These are phyloP conservation scores for Zelleria hepariella DNA, from an alignment of 2,888 invertebrate genomes.

Conservation along the genomic window DNA sequence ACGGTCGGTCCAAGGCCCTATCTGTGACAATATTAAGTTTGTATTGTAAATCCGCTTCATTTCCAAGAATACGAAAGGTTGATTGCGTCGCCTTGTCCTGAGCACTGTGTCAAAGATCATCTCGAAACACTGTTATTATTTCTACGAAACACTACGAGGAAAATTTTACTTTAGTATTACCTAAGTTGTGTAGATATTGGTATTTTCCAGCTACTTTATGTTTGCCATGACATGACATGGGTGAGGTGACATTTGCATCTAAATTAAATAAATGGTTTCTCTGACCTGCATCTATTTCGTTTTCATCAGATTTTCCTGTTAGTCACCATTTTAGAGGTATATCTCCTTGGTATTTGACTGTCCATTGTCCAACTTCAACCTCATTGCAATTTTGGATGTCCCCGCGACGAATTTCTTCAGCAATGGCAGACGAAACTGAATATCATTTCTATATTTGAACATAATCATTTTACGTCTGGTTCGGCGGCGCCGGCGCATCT, in stretches of 20 bases:
- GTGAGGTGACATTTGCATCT: not conserved
- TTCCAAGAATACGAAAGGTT: slow-evolving; percentile 23
- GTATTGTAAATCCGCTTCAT: slow-evolving; percentile 21
- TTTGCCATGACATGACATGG: not conserved
- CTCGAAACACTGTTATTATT: not conserved
- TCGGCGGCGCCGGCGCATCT: slow-evolving; percentile 42
- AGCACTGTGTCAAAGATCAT: slow-evolving; percentile 12
- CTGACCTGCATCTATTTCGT: not conserved
- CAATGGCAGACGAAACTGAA: not conserved
- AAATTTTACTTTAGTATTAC: not conserved
- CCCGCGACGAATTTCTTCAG: no score
- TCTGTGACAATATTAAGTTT: slow-evolving; percentile 22
- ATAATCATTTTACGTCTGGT: slow-evolving; percentile 6
- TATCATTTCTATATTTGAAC: not conserved
- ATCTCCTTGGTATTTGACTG: no score
- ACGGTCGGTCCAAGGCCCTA: slow-evolving; percentile 10
- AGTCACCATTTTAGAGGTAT: no score
- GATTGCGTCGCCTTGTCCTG: slow-evolving; percentile 12
- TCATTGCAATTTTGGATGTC: no score
- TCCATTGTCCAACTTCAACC: no score
- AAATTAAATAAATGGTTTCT: not conserved
- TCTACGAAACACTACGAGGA: not conserved
- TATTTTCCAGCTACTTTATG: not conserved
- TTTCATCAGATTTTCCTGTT: not conserved
- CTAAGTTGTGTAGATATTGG: not conserved